phyloP scores from a whole-genome alignment of 2,113 vertebrate species.

The Euleptes europaea region DNA sequence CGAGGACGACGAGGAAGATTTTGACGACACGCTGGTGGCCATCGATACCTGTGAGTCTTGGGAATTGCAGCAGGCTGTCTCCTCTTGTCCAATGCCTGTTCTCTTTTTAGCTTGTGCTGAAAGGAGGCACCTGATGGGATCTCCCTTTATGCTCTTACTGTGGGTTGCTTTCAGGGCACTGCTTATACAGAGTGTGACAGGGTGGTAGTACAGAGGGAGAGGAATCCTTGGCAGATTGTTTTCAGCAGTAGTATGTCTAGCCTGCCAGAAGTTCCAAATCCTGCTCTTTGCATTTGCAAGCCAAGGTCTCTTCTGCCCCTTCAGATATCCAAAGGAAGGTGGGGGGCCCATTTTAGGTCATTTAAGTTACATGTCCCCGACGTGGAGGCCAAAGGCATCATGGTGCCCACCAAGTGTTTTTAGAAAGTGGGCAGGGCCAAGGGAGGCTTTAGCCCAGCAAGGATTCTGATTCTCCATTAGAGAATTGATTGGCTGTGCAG shows the following conservation, averaged over 20 bases:
- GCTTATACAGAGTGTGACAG: too few species aligned
- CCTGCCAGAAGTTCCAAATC: not conserved
- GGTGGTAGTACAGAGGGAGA: not conserved
- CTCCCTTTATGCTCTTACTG: too few species aligned
- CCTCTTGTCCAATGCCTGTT: not conserved
- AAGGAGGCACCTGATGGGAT: not conserved
- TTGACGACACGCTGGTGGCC: slow-evolving; percentile 85
- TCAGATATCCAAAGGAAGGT: too few species aligned
- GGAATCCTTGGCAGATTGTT: not conserved
- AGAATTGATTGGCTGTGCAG: too few species aligned
- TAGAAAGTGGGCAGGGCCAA: too few species aligned
- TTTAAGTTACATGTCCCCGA: not conserved
- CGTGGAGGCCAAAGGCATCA: too few species aligned
- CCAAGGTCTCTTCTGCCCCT: too few species aligned
- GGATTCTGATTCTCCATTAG: too few species aligned
- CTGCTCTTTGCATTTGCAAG: not conserved
- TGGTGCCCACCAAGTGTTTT: too few species aligned
- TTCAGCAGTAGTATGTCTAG: too few species aligned
- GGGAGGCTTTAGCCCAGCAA: too few species aligned
- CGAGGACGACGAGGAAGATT: slow-evolving; percentile 89
- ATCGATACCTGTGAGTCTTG: slow-evolving; percentile 87
- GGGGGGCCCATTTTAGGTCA: not conserved
- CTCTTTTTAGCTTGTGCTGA: not conserved
- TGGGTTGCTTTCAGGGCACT: too few species aligned
- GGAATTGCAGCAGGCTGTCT: rapidly evolving